Base-by-base conservation (phyloP, 2,113 vertebrate species). In the Amazona vittata region DNA sequence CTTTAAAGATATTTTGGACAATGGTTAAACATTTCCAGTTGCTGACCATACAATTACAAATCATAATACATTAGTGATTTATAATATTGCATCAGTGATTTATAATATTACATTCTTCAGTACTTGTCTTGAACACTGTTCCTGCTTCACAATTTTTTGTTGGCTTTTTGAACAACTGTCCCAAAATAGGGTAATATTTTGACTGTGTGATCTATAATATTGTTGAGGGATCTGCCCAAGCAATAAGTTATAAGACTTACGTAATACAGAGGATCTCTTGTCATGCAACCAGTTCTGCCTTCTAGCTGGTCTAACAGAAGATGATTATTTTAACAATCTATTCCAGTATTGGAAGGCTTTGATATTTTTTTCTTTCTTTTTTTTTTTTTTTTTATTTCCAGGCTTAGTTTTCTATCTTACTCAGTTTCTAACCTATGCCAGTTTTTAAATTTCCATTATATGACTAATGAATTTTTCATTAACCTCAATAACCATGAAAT, bases 401-500 rank as follows among this genome's bases (percentile, higher is more conserved):
- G 0, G 43, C 5, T 75, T 46, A 44, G 4, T 6, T 84, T 91
- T 70, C 24, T 68, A 9, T 76, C 5, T 79, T 73, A 80, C 2
- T 2, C 49, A 73, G 4, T 63, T 80, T 79, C 46, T 74, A n/a
- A 63, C 52, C 21, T 83, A 16, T 82, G n/a, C 2, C 41, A 76
- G 11, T 80, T 62, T 76, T 95, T 86, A 65, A 62, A 47, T 83
- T 83, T 88, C 47, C 37, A 53, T 62, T 88, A 19, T n/a, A 59
- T 29, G 19, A 80, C 62, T 83, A 94, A 79, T 63, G 10, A 74
- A 41, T 77, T 95, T 90, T 90, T 92, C 64, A 37, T 77, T 83
- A 77, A 83, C 37, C 6, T 86, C 76, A 80, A 76, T 69, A 92
- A 65, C 63, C 79, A 62, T 73, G 71, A 93, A 88, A 81, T 89